Conservation (phyloP, 2,113 vertebrate genomes). For the Grantiella picta region DNA sequence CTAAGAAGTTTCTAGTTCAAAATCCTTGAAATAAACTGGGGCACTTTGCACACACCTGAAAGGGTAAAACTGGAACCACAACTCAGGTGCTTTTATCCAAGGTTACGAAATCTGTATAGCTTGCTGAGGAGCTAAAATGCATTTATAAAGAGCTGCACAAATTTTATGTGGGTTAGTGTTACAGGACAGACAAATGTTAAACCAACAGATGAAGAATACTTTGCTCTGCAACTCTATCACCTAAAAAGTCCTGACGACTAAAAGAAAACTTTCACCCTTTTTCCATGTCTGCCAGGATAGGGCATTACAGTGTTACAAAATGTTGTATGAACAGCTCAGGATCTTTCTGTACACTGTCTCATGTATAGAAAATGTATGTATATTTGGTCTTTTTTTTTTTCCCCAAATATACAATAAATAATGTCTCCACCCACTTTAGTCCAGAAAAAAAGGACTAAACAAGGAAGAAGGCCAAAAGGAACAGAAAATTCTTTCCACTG, state of each 20-base stretch:
- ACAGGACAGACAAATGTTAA: conserved; percentile 51
- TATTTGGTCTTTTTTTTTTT: neutral
- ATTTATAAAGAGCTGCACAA: conserved; percentile 59
- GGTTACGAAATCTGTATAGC: conserved; percentile 55
- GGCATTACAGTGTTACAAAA: neutral
- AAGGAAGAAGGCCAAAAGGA: conserved; percentile 6
- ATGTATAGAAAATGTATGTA: neutral
- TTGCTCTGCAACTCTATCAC: conserved; percentile 61
- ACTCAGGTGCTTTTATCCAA: conserved; percentile 55
- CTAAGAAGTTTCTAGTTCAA: conserved; percentile 51
- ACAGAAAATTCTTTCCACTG: neutral
- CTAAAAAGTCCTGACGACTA: conserved; percentile 50
- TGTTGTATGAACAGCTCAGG: neutral
- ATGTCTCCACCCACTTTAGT: neutral
- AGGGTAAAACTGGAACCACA: conserved; percentile 54
- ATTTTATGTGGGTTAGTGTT: conserved; percentile 68
- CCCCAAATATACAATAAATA: neutral
- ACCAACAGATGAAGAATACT: conserved; percentile 29
- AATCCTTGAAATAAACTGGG: conserved; percentile 46
- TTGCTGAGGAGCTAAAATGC: conserved; percentile 60
- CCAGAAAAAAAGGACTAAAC: neutral
- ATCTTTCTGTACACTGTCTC: neutral
- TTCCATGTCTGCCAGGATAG: conserved; percentile 18
- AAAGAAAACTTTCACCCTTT: conserved; percentile 64
- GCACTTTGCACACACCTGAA: conserved; percentile 39